These are phyloP conservation scores for Syrphus vitripennis DNA, from an alignment of 2,888 invertebrate genomes.

Conservation along the genomic window DNA sequence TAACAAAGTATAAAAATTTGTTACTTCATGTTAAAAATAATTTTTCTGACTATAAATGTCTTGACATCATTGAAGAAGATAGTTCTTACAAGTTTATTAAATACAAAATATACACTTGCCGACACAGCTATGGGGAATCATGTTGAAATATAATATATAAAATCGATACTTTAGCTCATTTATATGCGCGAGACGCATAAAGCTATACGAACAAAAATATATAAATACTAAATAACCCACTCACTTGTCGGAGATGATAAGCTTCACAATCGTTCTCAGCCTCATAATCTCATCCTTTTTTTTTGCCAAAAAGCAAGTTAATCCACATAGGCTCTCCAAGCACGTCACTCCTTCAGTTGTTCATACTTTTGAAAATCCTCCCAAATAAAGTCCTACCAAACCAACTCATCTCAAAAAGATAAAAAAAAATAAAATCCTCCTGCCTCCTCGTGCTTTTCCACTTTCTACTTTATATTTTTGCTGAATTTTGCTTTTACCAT, in stretches of 20 bases:
- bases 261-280: not conserved
- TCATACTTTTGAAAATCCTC: conserved; percentile 2
- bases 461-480: conserved; percentile 39
- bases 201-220: not conserved
- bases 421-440: not conserved
- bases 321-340: conserved; percentile 24
- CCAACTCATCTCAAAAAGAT: not conserved
- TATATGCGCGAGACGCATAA: conserved; percentile 39
- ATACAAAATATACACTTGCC: not conserved
- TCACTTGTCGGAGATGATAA: conserved; percentile 23
- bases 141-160: conserved; percentile 14
- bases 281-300: not conserved
- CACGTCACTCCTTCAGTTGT: conserved; percentile 13
- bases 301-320: not conserved
- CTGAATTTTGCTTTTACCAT: conserved; percentile 19
- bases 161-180: conserved; percentile 52
- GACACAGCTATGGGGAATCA: not conserved
- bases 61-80: not conserved
- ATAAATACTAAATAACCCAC: not conserved
- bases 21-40: not conserved
- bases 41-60: not conserved
- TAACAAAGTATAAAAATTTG: too few relatives aligned
- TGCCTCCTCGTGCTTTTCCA: conserved; percentile 30
- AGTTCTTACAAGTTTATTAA: not conserved
- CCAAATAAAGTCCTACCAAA: conserved; percentile 17